Evolutionary conservation across 1,140 invertebrate genomes (phyloP).

Genomic region (Fopius arisanus): DNA sequence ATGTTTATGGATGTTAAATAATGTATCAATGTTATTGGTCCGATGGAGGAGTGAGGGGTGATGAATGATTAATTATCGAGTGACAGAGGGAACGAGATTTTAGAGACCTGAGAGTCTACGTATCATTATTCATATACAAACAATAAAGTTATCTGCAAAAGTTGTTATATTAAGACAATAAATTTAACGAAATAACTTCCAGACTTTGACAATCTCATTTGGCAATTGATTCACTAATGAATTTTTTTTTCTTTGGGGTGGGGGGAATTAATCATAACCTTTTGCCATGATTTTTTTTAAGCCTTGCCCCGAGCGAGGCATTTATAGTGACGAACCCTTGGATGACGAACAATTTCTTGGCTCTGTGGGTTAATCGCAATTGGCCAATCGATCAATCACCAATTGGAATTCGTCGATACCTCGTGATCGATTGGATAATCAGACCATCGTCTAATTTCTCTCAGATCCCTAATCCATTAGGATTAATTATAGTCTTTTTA

Average conservation of each 20-base stretch:
- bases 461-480: not conserved
- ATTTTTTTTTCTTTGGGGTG: not conserved
- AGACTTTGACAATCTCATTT: not conserved
- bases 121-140: slow-evolving; percentile 28
- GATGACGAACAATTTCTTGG: not conserved
- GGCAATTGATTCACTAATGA: not conserved
- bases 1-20: not conserved
- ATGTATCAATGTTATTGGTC: slow-evolving; percentile 7
- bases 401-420: not conserved
- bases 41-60: not conserved
- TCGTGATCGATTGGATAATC: not conserved
- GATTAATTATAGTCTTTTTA: not conserved
- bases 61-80: not conserved
- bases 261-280: not conserved
- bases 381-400: not conserved
- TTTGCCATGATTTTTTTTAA: no score
- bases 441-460: not conserved
- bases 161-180: slow-evolving; percentile 31
- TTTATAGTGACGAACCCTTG: no score
- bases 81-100: not conserved
- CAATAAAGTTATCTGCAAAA: slow-evolving; percentile 23
- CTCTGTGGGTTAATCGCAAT: not conserved
- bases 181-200: slow-evolving; percentile 13
- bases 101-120: slow-evolving; percentile 9
- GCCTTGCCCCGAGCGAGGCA: no score